These are phyloP conservation scores for Paracyprichromis sp. DNA, from an alignment of 2,113 vertebrate species.

Conservation along the genomic window DNA sequence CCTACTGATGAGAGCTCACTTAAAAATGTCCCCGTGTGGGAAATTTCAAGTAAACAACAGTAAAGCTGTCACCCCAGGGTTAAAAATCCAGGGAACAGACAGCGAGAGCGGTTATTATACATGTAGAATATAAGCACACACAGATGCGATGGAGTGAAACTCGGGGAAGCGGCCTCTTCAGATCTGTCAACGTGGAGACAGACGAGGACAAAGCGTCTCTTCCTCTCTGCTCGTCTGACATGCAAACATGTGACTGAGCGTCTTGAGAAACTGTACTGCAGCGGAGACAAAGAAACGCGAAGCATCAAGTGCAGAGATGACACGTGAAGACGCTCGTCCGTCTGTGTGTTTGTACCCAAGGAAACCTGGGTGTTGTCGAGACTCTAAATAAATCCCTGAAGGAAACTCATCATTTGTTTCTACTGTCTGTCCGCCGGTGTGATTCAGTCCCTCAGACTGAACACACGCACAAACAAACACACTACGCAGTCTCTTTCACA, in stretches of 20 bases:
- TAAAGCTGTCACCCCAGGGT: neutral
- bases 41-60: neutral
- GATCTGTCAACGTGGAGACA: neutral
- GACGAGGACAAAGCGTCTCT: neutral
- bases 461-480: no score
- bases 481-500: neutral
- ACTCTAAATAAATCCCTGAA: slow-evolving; percentile 8
- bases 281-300: neutral
- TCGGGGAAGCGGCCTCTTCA: slow-evolving; percentile 1
- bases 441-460: neutral
- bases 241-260: neutral
- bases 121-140: neutral
- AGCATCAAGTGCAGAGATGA: neutral
- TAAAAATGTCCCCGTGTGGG: neutral
- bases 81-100: neutral
- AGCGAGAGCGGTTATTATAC: neutral
- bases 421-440: neutral
- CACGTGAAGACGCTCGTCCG: neutral
- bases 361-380: neutral
- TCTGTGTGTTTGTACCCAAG: neutral
- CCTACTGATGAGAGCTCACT: neutral
- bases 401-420: neutral
- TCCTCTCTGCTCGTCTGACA: neutral
- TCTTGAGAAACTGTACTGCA: neutral
- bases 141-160: neutral